phyloP scores from a whole-genome alignment of 2,888 invertebrate species.

The Meandrusa payeni region DNA sequence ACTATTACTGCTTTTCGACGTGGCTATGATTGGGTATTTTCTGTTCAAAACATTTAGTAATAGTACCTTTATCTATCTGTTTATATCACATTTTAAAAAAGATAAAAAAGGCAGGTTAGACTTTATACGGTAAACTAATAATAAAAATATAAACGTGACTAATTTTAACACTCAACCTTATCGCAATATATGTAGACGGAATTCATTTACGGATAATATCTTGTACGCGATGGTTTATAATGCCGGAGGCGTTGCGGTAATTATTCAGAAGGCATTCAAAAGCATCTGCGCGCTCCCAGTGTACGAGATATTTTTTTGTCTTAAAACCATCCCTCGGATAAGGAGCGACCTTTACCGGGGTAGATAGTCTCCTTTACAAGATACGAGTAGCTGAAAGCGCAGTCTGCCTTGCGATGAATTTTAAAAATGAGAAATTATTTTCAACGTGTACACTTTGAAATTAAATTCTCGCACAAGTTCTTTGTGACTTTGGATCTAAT shows the following conservation, averaged over 20 bases:
- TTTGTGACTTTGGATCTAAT: too few relatives aligned
- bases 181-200: slow-evolving; percentile 13
- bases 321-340: slow-evolving; percentile 42
- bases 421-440: too few relatives aligned
- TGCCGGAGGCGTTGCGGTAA: slow-evolving; percentile 54
- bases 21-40: too few relatives aligned
- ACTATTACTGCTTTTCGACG: too few relatives aligned
- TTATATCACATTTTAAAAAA: too few relatives aligned
- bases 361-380: slow-evolving; percentile 18
- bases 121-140: too few relatives aligned
- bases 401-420: not conserved
- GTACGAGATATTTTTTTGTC: slow-evolving; percentile 39
- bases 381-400: slow-evolving; percentile 1
- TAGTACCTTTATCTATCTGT: too few relatives aligned
- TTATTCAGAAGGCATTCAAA: slow-evolving; percentile 67
- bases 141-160: not conserved
- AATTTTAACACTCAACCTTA: not conserved
- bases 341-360: slow-evolving; percentile 25
- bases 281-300: slow-evolving; percentile 65
- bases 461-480: too few relatives aligned
- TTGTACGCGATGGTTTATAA: slow-evolving; percentile 23
- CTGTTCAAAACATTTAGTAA: too few relatives aligned
- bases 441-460: too few relatives aligned
- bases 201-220: slow-evolving; percentile 17
- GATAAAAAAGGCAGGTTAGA: too few relatives aligned